Conservation (phyloP, 2,797 vertebrate genomes). For the Prionace glauca region DNA sequence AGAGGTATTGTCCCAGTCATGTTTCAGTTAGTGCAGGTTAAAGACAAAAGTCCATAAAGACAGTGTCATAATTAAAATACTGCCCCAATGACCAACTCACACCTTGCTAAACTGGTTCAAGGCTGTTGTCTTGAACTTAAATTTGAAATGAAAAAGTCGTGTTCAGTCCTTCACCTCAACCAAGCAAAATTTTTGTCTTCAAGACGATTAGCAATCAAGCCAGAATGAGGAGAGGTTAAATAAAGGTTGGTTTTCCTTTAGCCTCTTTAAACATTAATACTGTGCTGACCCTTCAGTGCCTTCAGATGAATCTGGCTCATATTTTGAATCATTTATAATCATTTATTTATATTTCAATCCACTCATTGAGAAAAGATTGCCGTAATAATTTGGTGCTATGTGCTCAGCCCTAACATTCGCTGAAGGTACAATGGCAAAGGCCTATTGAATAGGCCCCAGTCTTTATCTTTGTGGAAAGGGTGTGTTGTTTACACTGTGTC, state of each 20-base stretch:
- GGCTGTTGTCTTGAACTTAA: background rate
- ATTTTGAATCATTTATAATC: background rate
- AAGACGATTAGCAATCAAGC: background rate
- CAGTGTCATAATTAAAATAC: background rate
- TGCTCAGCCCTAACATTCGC: background rate
- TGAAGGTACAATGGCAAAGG: background rate
- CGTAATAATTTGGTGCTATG: background rate
- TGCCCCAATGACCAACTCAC: background rate
- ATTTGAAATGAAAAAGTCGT: background rate
- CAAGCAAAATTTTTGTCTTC: background rate
- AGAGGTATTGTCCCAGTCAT: background rate
- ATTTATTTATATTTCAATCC: background rate
- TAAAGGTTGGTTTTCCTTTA: background rate
- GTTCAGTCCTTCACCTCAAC: no score
- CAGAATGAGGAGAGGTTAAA: background rate
- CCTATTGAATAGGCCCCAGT: background rate
- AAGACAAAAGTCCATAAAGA: background rate
- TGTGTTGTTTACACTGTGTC: slow-evolving; percentile 23
- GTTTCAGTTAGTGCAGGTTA: background rate
- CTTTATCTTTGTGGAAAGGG: slow-evolving; percentile 2
- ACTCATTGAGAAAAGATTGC: background rate
- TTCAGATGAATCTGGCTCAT: background rate
- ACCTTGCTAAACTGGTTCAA: background rate
- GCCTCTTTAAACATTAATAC: background rate
- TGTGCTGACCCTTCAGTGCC: background rate